Evolutionary conservation across 1,140 invertebrate species (phyloP).

Genomic region (Oreohelix idahoensis): DNA sequence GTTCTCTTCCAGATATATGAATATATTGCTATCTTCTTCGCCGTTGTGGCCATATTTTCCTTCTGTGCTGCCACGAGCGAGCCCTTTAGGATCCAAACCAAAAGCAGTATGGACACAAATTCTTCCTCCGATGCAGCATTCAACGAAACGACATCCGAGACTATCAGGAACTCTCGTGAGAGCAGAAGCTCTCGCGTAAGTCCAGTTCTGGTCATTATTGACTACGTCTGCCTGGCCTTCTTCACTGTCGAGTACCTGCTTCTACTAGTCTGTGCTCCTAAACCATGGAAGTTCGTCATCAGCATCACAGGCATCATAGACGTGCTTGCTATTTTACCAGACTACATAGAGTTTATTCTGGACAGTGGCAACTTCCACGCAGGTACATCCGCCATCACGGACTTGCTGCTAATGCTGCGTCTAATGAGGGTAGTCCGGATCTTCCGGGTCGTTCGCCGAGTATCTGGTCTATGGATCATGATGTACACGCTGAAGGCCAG

Average conservation of each 20-base stretch:
- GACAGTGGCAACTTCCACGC: constrained; percentile 22
- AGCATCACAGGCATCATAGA: constrained; percentile 59
- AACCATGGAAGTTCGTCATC: constrained; percentile 78
- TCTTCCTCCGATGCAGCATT: too few species aligned
- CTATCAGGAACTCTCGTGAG: constrained; percentile 29
- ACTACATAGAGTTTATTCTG: constrained; percentile 55
- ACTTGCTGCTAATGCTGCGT: constrained; percentile 48
- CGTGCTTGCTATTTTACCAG: constrained; percentile 71
- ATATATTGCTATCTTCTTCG: constrained; percentile 47
- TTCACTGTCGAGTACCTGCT: constrained; percentile 72
- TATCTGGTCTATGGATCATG: constrained; percentile 96
- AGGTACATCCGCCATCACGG: not conserved
- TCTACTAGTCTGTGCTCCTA: constrained; percentile 70
- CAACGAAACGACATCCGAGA: not conserved
- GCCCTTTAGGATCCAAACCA: too few species aligned
- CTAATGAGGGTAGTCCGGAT: constrained; percentile 60
- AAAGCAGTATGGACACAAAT: too few species aligned
- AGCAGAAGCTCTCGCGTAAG: constrained; percentile 22
- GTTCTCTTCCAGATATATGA: constrained; percentile 47
- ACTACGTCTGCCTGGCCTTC: constrained; percentile 70
- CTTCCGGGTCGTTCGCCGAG: constrained; percentile 78
- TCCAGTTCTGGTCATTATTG: constrained; percentile 45
- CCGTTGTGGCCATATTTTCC: constrained; percentile 53
- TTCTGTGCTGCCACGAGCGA: constrained; percentile 50
- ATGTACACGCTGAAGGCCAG: constrained; percentile 98